Conservation (phyloP, 2,113 vertebrate species). For the Phoenicopterus ruber region DNA sequence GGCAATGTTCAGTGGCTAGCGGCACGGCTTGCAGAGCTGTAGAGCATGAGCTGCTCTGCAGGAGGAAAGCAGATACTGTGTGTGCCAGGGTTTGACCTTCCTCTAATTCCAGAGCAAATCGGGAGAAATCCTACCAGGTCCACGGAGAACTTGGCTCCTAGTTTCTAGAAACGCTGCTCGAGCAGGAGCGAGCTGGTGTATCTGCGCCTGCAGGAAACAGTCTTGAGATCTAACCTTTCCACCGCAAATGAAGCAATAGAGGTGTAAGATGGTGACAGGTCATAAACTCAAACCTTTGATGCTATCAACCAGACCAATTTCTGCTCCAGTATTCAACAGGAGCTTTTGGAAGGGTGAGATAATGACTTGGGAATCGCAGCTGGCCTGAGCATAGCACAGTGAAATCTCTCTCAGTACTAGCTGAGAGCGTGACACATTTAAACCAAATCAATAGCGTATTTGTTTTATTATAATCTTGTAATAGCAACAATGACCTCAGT, state of each 20-base stretch:
- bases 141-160: neutral
- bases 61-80: neutral
- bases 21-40: neutral
- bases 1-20: neutral
- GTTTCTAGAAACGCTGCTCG: neutral
- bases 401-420: neutral
- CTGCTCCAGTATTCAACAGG: neutral
- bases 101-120: neutral
- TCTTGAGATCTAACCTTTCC: neutral
- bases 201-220: neutral
- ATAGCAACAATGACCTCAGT: neutral
- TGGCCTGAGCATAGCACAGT: neutral
- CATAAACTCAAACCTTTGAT: neutral
- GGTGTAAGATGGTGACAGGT: neutral
- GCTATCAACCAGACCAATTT: neutral
- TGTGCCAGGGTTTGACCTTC: neutral
- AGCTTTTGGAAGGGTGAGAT: neutral
- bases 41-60: neutral
- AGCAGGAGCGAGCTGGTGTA: neutral
- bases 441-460: neutral
- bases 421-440: neutral
- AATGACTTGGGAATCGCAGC: neutral
- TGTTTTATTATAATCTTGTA: neutral
- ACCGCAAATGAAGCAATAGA: neutral
- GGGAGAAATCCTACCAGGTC: neutral